Evolutionary conservation across 2,888 invertebrate genomes (phyloP), one percentile per base, ranked within the genome.

Genomic region (Galerucella nymphaeae): DNA sequence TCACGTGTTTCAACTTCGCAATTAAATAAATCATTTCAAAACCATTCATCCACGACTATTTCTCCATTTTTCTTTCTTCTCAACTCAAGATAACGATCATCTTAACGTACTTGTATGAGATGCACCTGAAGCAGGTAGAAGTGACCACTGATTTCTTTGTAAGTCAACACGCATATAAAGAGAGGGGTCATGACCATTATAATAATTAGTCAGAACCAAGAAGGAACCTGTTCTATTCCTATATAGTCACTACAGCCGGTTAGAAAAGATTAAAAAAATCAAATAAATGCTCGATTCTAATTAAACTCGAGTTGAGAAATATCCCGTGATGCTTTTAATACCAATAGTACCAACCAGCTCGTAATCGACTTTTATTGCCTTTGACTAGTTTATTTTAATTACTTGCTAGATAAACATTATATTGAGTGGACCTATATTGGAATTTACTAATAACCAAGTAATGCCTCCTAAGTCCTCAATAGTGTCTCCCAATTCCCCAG

Each of bases 41-140:
- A 53, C 16, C 16, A 16, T 16, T 53, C 50, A 53, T 1, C 16
- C 50, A 9, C 18, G 16, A 53, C 50, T 53, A 30, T 30, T 30
- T 30, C 23, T 30, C 4, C 23, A 3, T n/a, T 50, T 50, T 50
- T 50, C 50, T 50, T 16, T 14, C n/a, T 50, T 50, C 8, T 30
- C 23, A 30, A 2, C 23, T 30, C 23, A 30, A 30, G 23, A 30
- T 30, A 3, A 53, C 9, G 50, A 53, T 50, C 14, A 50, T 50
- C 50, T 50, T 16, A 50, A 6, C n/a, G 50, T 8, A 53, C 50
- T 18, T 53, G 50, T 18, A 53, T 53, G 9, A 30, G 4, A 11
- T 53, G 30, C 58, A 58, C 23, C 58, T 58, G 13, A 20, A 58
- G 58, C 58, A 58, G 58, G 58, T 58, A 58, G 58, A 58, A 58